These are phyloP conservation scores for Calycopis cecrops DNA, from an alignment of 1,140 invertebrate species.

Conservation along the genomic window DNA sequence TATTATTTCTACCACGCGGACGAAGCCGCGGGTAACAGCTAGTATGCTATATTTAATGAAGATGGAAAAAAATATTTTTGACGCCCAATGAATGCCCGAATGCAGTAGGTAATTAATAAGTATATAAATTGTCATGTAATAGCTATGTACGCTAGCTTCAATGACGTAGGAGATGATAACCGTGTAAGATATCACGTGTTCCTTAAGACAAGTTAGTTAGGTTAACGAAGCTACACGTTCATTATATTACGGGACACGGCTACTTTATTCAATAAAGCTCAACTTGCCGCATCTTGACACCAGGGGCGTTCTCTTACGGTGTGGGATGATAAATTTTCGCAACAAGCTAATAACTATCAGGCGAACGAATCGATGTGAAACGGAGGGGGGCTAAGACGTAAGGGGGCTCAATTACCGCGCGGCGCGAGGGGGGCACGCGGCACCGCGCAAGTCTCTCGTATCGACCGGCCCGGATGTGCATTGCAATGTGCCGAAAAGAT, in stretches of 20 bases:
- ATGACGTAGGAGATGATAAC: no score
- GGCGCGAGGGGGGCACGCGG: constrained; percentile 37
- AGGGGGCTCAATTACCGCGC: constrained; percentile 29
- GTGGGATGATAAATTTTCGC: constrained; percentile 44
- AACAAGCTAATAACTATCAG: constrained; percentile 61
- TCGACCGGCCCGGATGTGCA: constrained; percentile 71
- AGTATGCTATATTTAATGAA: no score
- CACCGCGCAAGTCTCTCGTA: constrained; percentile 67
- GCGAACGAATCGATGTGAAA: constrained; percentile 65
- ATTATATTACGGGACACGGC: background rate
- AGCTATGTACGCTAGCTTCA: no score
- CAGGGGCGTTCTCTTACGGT: constrained; percentile 26
- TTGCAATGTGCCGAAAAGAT: constrained; percentile 63
- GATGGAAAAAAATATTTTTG: no score
- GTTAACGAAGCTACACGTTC: background rate
- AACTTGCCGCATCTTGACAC: constrained; percentile 18
- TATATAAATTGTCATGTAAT: no score
- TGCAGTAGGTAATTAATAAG: no score
- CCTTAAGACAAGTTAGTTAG: no score
- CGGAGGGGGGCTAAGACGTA: constrained; percentile 53
- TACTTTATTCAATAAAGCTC: constrained; percentile 12
- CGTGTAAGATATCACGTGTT: no score
- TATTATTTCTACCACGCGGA: no score
- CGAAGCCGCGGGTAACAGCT: no score
- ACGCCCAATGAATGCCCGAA: no score